Base-by-base conservation (phyloP, 2,888 invertebrate genomes). In the Luperina testacea region DNA sequence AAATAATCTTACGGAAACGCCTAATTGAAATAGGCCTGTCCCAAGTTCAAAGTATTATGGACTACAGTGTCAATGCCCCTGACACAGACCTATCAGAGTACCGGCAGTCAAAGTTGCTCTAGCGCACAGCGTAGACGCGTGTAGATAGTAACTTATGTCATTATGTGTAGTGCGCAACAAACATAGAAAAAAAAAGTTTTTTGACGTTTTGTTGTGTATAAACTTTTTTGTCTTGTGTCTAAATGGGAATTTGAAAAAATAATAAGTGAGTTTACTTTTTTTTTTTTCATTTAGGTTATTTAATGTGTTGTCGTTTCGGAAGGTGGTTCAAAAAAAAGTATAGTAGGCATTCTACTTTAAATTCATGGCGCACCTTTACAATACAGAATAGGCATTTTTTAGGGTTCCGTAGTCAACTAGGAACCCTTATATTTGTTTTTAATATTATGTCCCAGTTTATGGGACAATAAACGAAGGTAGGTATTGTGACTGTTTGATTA, bases 141-240 rank as follows among this genome's bases (percentile, higher is more conserved):
- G 13, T 17, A 4, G 11, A 7, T 48, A 7, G 11, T 27, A 20
- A 1, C 27, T 17, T 20, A 32, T 32, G n/a, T n/a, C n/a, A n/a
- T n/a, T n/a, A 5, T 20, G 24, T 27, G 24, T 6, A 38, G n/a
- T 57, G 38, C 57, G 53, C 42, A 17, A 42, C 17, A 32, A 20
- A 7, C 7, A 51, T 11, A 27, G 2, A 7, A 48, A 69, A 51
- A n/a, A 51, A 48, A 7, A 2, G 0, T 17, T 2, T 17, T 63
- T 48, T 81, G 73, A 51, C 51, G 24, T 75, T 67, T 61, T 27
- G 3, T 53, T 80, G 61, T 38, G 20, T 27, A 24, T 45, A 45
- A 61, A 15, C 24, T 48, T 38, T 72, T 82, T 81, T 48, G 61
- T 75, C 27, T 8, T 0, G 27, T 67, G 59, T 68, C 38, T 72